phyloP scores from a whole-genome alignment of 1,140 invertebrate genomes.

The Drosophila obscura region DNA sequence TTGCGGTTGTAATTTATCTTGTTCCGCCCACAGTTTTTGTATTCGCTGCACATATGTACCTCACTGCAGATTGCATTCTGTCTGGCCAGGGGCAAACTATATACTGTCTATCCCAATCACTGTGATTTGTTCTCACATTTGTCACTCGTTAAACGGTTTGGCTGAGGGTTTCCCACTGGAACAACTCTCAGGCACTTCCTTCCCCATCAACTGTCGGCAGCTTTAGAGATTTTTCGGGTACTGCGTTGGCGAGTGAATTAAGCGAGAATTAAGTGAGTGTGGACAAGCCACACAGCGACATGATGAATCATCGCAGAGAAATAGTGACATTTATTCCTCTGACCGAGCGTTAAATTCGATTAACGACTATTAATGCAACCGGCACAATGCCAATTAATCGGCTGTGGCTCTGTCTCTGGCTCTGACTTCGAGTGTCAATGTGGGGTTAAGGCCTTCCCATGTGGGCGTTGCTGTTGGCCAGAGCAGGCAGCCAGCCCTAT shows the following conservation, averaged over 20 bases:
- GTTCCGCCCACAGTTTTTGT: constrained; percentile 47
- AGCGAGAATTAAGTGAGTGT: constrained; percentile 27
- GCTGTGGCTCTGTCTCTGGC: constrained; percentile 1
- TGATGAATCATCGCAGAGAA: constrained; percentile 50
- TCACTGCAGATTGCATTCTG: constrained; percentile 47
- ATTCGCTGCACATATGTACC: not conserved
- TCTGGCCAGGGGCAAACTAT: constrained; percentile 13
- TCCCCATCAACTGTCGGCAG: constrained; percentile 12
- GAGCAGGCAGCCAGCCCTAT: constrained; percentile 21
- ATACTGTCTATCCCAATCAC: constrained; percentile 10
- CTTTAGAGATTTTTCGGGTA: constrained; percentile 4
- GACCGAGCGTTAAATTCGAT: constrained; percentile 61
- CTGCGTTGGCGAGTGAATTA: constrained; percentile 43
- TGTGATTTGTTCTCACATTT: constrained; percentile 30
- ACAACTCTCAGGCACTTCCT: constrained; percentile 52
- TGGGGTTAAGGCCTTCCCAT: constrained; percentile 35
- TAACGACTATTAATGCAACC: constrained; percentile 60
- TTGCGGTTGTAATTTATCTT: constrained; percentile 76
- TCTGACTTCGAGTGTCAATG: constrained; percentile 28
- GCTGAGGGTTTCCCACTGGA: constrained; percentile 37
- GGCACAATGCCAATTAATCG: constrained; percentile 75
- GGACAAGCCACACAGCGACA: constrained; percentile 15
- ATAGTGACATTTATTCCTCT: constrained; percentile 6
- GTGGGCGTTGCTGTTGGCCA: constrained; percentile 23
- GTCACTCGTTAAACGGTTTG: constrained; percentile 51